Evolutionary conservation across 2,888 invertebrate genomes (phyloP), one percentile per base, ranked within the genome.

Genomic region (Temnothorax rugatulus): DNA sequence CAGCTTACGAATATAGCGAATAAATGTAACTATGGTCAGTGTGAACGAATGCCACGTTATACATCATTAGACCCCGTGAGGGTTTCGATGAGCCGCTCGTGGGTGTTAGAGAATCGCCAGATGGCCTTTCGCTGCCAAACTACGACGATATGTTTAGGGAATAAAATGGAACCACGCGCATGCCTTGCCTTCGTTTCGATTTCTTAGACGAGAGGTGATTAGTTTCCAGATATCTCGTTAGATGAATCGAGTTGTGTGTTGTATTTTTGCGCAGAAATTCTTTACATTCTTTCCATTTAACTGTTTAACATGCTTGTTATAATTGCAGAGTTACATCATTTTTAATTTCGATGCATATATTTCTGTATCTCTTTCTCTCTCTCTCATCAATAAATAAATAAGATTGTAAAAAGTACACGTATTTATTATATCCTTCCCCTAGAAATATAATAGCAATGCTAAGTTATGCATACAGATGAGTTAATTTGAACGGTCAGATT

Each of bases 91-190:
- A 93, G 89, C 89, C 86, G 84, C 81, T 81, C 75, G 84, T 90
- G 89, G 91, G 93, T 93, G 93, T 92, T 90, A 89, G 94, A 93
- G 93, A 93, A 94, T 91, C 91, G 93, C 93, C 94, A 94, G 94
- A 94, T 94, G 94, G 94, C 93, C 91, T 83, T 88, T 84, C 87
- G 86, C 90, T 89, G 90, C 82, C 86, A 86, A 90, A 90, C 84
- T 86, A 83, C 54, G 76, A 85, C 87, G 88, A 91, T 89, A 89
- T 52, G 83, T 61, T 50, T 34, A 81, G 83, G 87, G 85, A 88
- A 86, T 76, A 73, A 84, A 86, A 85, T 69, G 34, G 63, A 54
- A 54, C 63, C 54, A 47, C 5, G 54, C 54, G 54, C 25, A 61
- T 71, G 47, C 34, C 21, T 47, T 21, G 59, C 47, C 79, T 59